A percentile compares a stretch with the other conserved stretches of the same genome.
Conservation (phyloP, 2,888 invertebrate genomes). For the Terebella lapidaria region DNA sequence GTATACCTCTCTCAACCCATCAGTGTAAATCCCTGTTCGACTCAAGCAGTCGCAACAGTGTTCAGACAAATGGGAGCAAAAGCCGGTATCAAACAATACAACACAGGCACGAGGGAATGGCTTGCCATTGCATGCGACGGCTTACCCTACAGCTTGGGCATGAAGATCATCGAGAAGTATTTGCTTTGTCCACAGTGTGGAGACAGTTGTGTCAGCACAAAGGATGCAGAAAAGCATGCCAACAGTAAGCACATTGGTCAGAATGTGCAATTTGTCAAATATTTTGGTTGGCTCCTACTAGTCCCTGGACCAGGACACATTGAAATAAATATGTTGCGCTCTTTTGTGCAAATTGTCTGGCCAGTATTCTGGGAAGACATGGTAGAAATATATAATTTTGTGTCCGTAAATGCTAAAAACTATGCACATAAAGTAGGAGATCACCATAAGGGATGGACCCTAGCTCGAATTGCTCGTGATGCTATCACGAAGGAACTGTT, state of each 20-base stretch:
- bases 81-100: background rate
- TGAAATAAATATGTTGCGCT: background rate
- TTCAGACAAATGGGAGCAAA: background rate
- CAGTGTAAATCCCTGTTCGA: background rate
- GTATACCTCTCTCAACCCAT: background rate
- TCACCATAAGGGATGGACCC: slow-evolving; percentile 3
- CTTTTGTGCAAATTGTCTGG: background rate
- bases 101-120: background rate
- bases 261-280: background rate
- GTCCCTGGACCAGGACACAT: background rate
- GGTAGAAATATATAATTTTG: background rate
- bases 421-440: background rate
- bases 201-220: background rate
- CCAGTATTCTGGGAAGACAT: background rate
- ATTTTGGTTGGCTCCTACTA: background rate
- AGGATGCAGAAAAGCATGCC: background rate
- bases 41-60: background rate
- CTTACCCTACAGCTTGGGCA: background rate
- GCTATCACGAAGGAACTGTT: background rate
- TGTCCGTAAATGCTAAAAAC: background rate
- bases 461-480: background rate
- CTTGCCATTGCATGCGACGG: background rate
- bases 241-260: background rate
- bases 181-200: background rate
- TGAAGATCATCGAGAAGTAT: background rate